Evolutionary conservation across 2,888 invertebrate genomes (phyloP).

Genomic region (Hecatera dysodea): DNA sequence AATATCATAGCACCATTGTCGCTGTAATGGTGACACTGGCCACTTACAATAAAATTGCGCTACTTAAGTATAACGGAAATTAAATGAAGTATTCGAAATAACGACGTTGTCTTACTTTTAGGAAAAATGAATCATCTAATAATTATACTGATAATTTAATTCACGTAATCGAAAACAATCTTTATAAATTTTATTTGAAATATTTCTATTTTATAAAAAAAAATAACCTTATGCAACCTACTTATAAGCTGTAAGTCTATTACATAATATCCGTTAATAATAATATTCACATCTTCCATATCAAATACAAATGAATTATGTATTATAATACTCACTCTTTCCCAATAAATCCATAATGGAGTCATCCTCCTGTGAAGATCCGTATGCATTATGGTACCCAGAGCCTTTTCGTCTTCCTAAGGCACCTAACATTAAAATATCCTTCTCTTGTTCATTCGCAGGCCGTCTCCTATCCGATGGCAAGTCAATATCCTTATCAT

Average conservation of each 20-base stretch:
- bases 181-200: too few relatives aligned
- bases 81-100: not conserved
- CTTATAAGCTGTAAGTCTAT: not conserved
- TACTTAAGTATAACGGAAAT: too few relatives aligned
- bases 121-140: not conserved
- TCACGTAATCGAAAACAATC: not conserved
- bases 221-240: not conserved
- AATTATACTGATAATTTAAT: not conserved
- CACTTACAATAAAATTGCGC: too few relatives aligned
- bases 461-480: conserved; percentile 88
- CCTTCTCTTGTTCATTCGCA: conserved; percentile 93
- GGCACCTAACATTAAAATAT: conserved; percentile 93
- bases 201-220: too few relatives aligned
- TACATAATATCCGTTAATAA: not conserved
- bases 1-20: too few relatives aligned
- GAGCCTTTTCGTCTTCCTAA: conserved; percentile 92
- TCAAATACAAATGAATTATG: not conserved
- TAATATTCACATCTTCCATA: not conserved
- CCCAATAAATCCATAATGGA: conserved; percentile 96
- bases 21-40: too few relatives aligned
- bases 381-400: conserved; percentile 80
- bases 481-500: conserved; percentile 77
- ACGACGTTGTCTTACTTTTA: not conserved
- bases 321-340: conserved; percentile 92
- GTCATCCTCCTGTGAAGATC: conserved; percentile 90